A percentile compares a stretch with the other conserved stretches of the same genome.
Conservation (phyloP, 2,797 vertebrate species). For the Sebastes matsubarae region DNA sequence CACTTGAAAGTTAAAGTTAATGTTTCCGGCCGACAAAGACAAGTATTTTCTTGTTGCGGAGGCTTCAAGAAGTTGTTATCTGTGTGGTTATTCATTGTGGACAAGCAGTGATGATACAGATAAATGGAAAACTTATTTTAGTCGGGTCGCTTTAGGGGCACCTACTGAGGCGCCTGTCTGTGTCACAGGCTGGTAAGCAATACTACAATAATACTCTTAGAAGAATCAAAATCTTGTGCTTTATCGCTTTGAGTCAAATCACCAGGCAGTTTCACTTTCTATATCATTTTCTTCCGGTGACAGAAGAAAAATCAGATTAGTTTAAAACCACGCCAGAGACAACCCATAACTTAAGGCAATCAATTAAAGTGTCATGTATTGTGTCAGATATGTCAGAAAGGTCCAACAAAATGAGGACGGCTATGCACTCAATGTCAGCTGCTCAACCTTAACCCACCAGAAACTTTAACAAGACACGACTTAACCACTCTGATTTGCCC, state of each 20-base stretch:
- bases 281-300: constrained; percentile 1
- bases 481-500: constrained; percentile 16
- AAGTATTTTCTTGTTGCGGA: neutral
- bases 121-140: neutral
- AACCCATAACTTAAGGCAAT: constrained; percentile 65
- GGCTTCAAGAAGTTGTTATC: neutral
- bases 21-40: constrained; percentile 4
- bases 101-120: neutral
- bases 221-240: constrained; percentile 4
- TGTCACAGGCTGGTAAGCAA: constrained; percentile 33
- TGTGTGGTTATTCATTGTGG: constrained; percentile 1
- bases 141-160: constrained; percentile 5
- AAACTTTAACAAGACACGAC: neutral
- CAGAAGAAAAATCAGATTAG: constrained; percentile 16
- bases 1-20: neutral
- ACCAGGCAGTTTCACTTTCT: neutral
- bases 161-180: neutral
- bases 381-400: constrained; percentile 57
- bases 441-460: constrained; percentile 33
- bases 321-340: constrained; percentile 24
- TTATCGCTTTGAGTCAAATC: constrained; percentile 33
- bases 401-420: constrained; percentile 59
- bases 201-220: neutral
- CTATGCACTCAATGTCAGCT: constrained; percentile 22
- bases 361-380: constrained; percentile 57